Conservation (phyloP, 2,888 invertebrate species). For the Lepidocyrtinus sp. region DNA sequence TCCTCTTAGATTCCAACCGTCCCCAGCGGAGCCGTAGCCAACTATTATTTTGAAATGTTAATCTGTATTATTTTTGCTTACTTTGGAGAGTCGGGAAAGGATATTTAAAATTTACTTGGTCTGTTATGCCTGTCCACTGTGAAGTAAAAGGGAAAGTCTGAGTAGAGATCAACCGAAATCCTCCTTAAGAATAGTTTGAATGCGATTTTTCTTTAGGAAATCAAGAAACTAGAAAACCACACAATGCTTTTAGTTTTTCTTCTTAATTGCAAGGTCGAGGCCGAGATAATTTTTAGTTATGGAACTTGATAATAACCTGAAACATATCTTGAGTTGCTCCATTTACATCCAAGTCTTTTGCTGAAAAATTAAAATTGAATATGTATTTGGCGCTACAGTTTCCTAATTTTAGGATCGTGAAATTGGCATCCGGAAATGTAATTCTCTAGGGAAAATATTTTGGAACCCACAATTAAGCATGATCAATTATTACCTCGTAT, state of each 20-base stretch:
- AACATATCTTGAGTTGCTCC: constrained; percentile 8
- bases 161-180: constrained; percentile 15
- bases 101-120: constrained; percentile 18
- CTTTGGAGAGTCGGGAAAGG: neutral
- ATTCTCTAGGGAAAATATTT: neutral
- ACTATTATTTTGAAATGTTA: neutral
- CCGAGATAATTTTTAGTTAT: neutral
- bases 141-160: neutral
- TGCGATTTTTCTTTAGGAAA: constrained; percentile 6
- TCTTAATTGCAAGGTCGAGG: neutral
- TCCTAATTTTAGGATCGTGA: no score
- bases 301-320: neutral
- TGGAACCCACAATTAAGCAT: neutral
- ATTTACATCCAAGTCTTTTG: constrained; percentile 20
- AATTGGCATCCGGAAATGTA: neutral
- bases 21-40: constrained; percentile 4
- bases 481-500: constrained; percentile 21
- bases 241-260: no score
- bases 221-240: constrained; percentile 28
- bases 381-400: no score
- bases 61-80: neutral
- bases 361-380: neutral
- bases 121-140: neutral
- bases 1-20: constrained; percentile 31
- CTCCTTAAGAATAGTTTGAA: constrained; percentile 5